These are phyloP conservation scores for Enteromius argenteus DNA, from an alignment of 2,797 vertebrate genomes.

Conservation along the genomic window DNA sequence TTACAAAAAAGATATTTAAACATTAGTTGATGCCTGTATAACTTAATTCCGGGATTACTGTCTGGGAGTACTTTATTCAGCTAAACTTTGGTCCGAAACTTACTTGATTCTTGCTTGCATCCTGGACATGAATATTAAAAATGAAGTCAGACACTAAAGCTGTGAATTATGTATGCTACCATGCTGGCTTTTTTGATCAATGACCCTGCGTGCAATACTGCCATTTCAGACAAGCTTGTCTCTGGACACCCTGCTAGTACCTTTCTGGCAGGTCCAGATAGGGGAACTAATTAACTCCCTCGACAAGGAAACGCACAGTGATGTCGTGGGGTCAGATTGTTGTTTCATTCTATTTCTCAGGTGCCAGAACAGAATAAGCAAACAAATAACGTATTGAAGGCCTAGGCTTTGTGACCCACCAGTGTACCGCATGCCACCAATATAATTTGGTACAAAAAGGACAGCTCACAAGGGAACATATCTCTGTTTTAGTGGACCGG, in stretches of 20 bases:
- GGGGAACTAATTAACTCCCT: constrained; percentile 55
- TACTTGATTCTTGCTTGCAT: background rate
- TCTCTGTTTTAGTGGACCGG: constrained; percentile 41
- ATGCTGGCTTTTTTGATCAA: constrained; percentile 53
- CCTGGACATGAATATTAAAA: constrained; percentile 12
- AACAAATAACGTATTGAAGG: constrained; percentile 28
- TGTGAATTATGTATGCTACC: constrained; percentile 32
- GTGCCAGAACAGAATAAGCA: constrained; percentile 29
- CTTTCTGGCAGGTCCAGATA: constrained; percentile 55
- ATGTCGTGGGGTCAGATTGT: constrained; percentile 48
- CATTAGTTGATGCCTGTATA: background rate
- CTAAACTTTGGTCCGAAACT: background rate
- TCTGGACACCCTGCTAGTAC: constrained; percentile 30
- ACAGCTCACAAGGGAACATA: constrained; percentile 40
- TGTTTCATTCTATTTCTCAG: constrained; percentile 48
- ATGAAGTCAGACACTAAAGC: constrained; percentile 30
- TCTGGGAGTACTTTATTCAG: background rate
- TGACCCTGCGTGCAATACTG: constrained; percentile 39
- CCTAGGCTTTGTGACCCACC: background rate
- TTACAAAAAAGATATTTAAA: background rate
- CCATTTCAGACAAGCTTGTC: constrained; percentile 44
- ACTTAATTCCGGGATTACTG: background rate
- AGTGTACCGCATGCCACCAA: constrained; percentile 9
- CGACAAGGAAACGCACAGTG: constrained; percentile 49
- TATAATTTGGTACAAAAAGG: constrained; percentile 41